Base-by-base conservation (phyloP, 2,113 vertebrate genomes). In the Ceyx margarethae region DNA sequence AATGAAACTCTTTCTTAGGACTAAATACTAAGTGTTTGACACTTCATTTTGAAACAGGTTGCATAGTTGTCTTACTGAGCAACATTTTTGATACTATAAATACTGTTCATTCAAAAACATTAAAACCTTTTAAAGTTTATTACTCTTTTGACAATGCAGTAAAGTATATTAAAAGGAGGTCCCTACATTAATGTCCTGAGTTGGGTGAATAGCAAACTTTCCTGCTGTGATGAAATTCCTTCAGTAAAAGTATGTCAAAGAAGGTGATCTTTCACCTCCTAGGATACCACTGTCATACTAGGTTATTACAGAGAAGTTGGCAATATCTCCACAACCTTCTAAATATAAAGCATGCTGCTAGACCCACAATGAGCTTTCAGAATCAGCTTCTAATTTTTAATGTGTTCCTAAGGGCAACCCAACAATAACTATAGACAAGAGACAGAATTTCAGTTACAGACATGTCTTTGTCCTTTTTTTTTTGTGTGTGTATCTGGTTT, bases 51-150 rank as follows among this genome's bases (percentile, higher is more conserved):
- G 22, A 92, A 69, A 1, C 11, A 69, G 13, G 61, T 35, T 79
- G 8, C 11, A 67, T 19, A 67, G n/a, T 28, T 67, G 77, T 86
- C 40, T 64, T 72, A 64, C 50, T 26, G 78, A 85, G 40, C 7
- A 83, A 65, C 7, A 65, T 42, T 75, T 90, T 83, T 78, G 14
- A 61, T 57, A 64, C 51, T 83, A 51, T 66, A 91, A 66, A 73
- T 83, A 67, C 64, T 86, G 92, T 84, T 89, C 17, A 81, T 60
- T 81, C 29, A 78, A 78, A 88, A 87, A 28, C 29, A 72, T 72
- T 15, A 90, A 90, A 93, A 64, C 3, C 28, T 80, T 88, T 86
- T 13, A 75, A 54, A 84, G 15, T 90, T 92, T 93, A 84, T 91
- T 88, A 54, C 22, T 43, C 18, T 77, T 18, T 37, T 83, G 45